These are phyloP conservation scores for Mustelus asterias DNA, from an alignment of 2,113 vertebrate species.

Conservation along the genomic window DNA sequence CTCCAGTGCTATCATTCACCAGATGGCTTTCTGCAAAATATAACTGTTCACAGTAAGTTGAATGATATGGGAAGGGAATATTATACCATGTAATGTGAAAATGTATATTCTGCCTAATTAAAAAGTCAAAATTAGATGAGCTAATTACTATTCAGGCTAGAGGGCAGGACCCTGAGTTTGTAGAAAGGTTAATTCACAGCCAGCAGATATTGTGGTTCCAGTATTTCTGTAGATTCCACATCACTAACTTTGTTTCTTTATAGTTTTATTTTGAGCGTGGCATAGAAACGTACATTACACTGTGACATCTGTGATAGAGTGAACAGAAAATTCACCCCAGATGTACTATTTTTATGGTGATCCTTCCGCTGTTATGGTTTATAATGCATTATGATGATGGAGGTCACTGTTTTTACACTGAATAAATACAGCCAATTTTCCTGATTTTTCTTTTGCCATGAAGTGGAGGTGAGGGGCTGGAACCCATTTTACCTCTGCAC, in stretches of 20 bases:
- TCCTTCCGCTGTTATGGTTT: not conserved
- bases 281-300: not conserved
- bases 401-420: not conserved
- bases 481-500: not conserved
- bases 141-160: not conserved
- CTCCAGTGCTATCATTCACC: not conserved
- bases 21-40: not conserved
- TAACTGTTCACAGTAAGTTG: not conserved
- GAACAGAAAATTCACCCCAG: not conserved
- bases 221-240: not conserved
- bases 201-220: not conserved
- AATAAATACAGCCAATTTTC: not conserved
- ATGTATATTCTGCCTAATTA: not conserved
- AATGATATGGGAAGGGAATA: not conserved
- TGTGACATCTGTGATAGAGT: not conserved
- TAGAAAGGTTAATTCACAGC: not conserved
- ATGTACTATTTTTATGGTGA: not conserved
- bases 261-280: not conserved
- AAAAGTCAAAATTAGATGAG: not conserved
- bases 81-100: not conserved
- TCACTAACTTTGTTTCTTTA: not conserved
- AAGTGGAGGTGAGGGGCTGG: not conserved
- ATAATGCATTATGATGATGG: not conserved
- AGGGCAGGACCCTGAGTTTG: not conserved
- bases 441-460: not conserved